Evolutionary conservation across 1,140 invertebrate species (phyloP).

Genomic region (Anastatus disparis): DNA sequence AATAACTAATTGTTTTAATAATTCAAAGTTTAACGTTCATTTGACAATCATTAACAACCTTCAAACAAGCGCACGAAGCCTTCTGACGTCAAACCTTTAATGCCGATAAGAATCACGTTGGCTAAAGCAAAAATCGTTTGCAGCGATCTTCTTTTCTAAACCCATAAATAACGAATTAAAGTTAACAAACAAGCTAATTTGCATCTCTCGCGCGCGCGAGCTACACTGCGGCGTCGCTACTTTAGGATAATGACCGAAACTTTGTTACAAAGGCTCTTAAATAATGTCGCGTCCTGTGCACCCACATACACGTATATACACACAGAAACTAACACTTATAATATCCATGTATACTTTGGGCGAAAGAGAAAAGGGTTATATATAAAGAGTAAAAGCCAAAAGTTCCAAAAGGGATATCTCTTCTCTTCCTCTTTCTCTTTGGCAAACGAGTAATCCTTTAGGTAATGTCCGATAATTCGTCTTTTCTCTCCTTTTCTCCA

Average conservation of each 20-base stretch:
- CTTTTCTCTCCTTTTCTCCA: no score
- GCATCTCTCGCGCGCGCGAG: no score
- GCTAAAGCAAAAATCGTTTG: conserved; percentile 13
- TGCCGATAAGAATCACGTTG: no score
- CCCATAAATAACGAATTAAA: conserved; percentile 36
- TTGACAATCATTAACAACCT: neutral
- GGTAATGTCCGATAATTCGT: conserved; percentile 41
- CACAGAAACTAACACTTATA: no score
- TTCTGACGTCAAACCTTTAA: no score
- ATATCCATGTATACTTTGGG: no score
- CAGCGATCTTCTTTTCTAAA: neutral
- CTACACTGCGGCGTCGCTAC: neutral
- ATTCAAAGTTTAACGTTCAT: neutral
- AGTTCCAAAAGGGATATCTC: conserved; percentile 18
- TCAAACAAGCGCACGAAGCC: no score
- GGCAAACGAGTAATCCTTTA: conserved; percentile 26
- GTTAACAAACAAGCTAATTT: conserved; percentile 37
- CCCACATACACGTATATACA: neutral
- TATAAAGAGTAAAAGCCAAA: neutral
- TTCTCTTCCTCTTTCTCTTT: no score
- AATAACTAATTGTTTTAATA: neutral
- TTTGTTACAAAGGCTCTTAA: conserved; percentile 22
- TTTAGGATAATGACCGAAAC: conserved; percentile 28
- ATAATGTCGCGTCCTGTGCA: neutral
- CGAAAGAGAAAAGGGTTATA: neutral